phyloP scores from a whole-genome alignment of 2,888 invertebrate genomes.

The Leptodirus hochenwartii region DNA sequence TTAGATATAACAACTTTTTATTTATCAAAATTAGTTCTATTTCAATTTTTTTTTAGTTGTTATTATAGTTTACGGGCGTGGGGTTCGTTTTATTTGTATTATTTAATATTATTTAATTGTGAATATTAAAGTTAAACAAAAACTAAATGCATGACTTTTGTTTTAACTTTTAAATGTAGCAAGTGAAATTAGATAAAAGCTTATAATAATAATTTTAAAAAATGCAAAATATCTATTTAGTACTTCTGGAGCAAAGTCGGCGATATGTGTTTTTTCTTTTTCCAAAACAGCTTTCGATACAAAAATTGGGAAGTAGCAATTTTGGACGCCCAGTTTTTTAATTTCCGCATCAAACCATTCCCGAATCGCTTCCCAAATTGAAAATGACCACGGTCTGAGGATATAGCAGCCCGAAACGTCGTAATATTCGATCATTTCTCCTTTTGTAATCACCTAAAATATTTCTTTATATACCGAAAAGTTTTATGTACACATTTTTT shows the following conservation, averaged over 20 bases:
- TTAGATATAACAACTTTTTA: no score
- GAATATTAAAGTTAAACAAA: no score
- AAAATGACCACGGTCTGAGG: constrained; percentile 89
- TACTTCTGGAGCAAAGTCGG: constrained; percentile 97
- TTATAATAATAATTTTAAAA: no score
- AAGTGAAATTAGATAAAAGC: not conserved
- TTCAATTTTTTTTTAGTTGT: no score
- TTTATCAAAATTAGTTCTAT: no score
- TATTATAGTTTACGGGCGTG: no score
- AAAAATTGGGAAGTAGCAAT: constrained; percentile 97
- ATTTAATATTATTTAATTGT: no score
- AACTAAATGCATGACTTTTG: no score
- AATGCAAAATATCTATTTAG: constrained; percentile 1
- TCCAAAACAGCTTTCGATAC: constrained; percentile 81
- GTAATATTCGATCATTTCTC: constrained; percentile 98
- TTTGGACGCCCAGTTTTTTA: constrained; percentile 82
- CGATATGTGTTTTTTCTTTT: constrained; percentile 91
- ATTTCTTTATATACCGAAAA: no score
- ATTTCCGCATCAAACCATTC: constrained; percentile 75
- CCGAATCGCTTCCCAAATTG: constrained; percentile 87
- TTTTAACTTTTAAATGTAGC: no score
- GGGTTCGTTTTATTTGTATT: no score
- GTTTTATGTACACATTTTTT: no score
- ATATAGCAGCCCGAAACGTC: constrained; percentile 99
- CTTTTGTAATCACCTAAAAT: constrained; percentile 70